Base-by-base conservation (phyloP, 2,888 invertebrate genomes). In the Sisyra nigra region DNA sequence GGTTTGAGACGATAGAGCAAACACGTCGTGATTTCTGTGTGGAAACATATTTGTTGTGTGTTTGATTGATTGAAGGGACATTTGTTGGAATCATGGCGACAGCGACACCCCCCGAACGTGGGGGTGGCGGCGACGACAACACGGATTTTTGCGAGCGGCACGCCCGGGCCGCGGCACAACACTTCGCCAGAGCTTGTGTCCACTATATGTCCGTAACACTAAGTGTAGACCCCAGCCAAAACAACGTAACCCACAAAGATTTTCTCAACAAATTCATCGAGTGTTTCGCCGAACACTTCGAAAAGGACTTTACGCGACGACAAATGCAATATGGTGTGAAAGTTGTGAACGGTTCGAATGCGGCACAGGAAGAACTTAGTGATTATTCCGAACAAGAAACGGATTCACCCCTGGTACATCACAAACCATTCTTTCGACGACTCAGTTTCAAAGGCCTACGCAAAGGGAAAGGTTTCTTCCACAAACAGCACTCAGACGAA, bases 91-190 rank as follows among this genome's bases (percentile, higher is more conserved):
- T 40, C 38, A 44, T 42, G 43, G 42, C 34, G 15, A 45, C 31
- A 29, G 45, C 43, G 30, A 42, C 29, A 34, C 32, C 49, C 42
- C 48, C 50, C 41, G 53, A 50, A 45, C 52, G 51, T 48, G 54
- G 51, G 67, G 61, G 64, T 56, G 70, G 69, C 61, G 68, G 68
- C 59, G 72, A 73, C 57, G 71, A 71, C 55, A 74, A 74, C 51
- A 87, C 86, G 86, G 84, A 86, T 61, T 83, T 86, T 62, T 86
- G 86, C 66, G 85, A 87, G 63, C 77, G 86, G 60, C 88, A 89
- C 66, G 87, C 87, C 46, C 76, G 77, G 55, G 74, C 78, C 47
- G 82, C 88, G 45, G 87, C 87, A 47, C 80, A 82, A 55, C 87
- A 88, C 65, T 91, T 92, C 63, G 85, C 88, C 53, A 83, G 82